Conservation (phyloP, 2,113 vertebrate genomes). For the Strix uralensis region DNA sequence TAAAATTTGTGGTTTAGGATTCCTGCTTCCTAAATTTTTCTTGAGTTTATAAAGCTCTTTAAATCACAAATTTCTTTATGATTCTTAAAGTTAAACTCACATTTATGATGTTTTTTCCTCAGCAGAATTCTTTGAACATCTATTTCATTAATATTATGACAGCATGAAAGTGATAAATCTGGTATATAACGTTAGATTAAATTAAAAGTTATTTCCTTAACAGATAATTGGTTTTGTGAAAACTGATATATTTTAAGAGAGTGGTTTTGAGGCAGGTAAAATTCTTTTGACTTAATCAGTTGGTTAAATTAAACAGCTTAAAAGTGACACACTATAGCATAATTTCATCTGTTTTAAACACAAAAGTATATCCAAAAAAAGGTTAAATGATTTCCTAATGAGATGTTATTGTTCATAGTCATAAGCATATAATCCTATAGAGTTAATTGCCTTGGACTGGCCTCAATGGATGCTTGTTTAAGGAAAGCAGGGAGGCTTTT, state of each 20-base stretch:
- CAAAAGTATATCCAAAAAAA: background rate
- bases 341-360: background rate
- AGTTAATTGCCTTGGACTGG: background rate
- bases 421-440: background rate
- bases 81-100: background rate
- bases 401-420: background rate
- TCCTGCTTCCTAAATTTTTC: background rate
- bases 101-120: background rate
- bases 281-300: background rate
- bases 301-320: background rate
- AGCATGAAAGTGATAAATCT: background rate
- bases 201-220: background rate
- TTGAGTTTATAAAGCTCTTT: background rate
- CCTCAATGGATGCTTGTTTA: background rate
- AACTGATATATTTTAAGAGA: background rate
- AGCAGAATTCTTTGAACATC: background rate
- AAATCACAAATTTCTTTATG: background rate
- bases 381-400: background rate
- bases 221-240: background rate
- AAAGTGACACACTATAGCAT: background rate
- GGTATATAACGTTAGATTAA: background rate
- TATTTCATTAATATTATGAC: background rate
- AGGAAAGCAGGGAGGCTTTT: background rate
- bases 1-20: background rate
- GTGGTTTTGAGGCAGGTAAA: background rate